Percentiles rank a stretch among this genome's conserved stretches.
phyloP scores from a whole-genome alignment of 2,113 vertebrate species.

The Pavo muticus region DNA sequence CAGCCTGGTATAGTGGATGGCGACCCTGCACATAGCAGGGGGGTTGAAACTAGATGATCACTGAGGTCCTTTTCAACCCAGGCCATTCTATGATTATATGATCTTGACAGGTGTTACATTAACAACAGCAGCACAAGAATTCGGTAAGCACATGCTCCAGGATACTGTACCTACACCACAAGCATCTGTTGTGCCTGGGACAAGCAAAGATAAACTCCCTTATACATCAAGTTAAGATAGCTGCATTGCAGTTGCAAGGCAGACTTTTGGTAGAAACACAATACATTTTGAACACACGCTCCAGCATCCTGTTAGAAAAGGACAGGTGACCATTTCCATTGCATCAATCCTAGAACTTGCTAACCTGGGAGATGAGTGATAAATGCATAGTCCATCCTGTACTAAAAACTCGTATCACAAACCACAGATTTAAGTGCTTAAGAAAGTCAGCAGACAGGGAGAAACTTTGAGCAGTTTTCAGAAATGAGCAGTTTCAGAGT shows the following conservation, averaged over 20 bases:
- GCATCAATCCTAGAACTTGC: background rate
- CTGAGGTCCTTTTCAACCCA: too few species aligned
- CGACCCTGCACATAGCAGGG: too few species aligned
- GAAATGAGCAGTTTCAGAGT: background rate
- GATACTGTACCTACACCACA: background rate
- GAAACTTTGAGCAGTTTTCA: background rate
- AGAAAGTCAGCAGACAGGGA: background rate
- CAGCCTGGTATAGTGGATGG: too few species aligned
- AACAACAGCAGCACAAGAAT: accelerated
- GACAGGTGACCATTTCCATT: background rate
- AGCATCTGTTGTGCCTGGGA: background rate
- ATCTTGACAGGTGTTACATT: background rate
- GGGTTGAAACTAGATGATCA: too few species aligned
- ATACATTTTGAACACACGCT: background rate
- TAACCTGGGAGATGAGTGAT: background rate
- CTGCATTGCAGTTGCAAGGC: background rate
- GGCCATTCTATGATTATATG: too few species aligned
- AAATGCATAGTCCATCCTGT: background rate
- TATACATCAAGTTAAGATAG: background rate
- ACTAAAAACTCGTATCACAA: background rate
- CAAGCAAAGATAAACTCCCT: background rate
- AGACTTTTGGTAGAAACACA: background rate
- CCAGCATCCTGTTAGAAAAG: background rate
- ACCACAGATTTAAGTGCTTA: background rate
- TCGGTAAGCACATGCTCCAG: background rate